phyloP scores from a whole-genome alignment of 2,888 invertebrate genomes.

The Ichneumon xanthorius region DNA sequence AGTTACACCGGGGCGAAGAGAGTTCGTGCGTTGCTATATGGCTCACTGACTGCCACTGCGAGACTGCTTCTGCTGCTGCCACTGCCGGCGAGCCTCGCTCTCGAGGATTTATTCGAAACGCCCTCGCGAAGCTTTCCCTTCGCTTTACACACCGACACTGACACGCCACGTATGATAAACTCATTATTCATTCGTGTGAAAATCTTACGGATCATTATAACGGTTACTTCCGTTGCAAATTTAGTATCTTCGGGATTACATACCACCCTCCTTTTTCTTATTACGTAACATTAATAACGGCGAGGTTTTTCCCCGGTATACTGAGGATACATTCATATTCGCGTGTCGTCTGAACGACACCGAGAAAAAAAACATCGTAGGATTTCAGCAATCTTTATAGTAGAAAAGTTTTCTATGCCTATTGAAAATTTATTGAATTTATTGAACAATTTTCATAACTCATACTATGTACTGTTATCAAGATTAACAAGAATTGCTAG shows the following conservation, averaged over 20 bases:
- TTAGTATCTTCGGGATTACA: constrained; percentile 6
- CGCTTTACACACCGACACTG: constrained; percentile 4
- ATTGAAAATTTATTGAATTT: no score
- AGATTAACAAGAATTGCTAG: no score
- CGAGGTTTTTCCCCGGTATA: neutral
- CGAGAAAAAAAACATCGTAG: no score
- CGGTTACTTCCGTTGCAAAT: constrained; percentile 29
- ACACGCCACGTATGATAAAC: constrained; percentile 38
- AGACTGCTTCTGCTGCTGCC: neutral
- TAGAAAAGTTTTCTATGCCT: no score
- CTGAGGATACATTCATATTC: neutral
- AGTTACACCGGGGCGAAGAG: constrained; percentile 20
- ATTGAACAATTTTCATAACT: no score
- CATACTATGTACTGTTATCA: no score
- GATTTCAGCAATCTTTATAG: no score
- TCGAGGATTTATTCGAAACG: constrained; percentile 41
- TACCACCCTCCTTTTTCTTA: neutral
- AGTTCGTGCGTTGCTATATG: neutral
- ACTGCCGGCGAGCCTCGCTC: constrained; percentile 13
- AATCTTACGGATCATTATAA: constrained; percentile 24
- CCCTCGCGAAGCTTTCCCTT: constrained; percentile 19
- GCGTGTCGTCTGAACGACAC: neutral
- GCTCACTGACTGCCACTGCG: constrained; percentile 14
- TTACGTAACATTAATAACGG: neutral
- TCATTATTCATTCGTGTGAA: constrained; percentile 32